A percentile compares a stretch with the other conserved stretches of the same genome.
Conservation (phyloP, 2,797 vertebrate genomes). For the Acanthornis magna region DNA sequence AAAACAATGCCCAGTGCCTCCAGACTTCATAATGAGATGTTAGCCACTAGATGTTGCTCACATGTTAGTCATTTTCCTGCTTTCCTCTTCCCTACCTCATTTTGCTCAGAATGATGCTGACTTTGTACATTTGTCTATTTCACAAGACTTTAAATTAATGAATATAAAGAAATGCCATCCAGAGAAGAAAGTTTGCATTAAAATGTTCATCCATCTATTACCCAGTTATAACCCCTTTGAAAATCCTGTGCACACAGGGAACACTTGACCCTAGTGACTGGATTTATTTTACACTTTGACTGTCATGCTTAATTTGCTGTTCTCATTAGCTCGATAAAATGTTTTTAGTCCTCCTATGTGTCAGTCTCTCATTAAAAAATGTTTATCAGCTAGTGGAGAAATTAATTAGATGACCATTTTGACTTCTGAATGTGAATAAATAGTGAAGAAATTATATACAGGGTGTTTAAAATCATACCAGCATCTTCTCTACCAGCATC, state of each 20-base stretch:
- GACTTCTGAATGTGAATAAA: neutral
- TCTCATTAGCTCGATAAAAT: neutral
- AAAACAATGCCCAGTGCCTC: neutral
- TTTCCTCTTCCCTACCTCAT: neutral
- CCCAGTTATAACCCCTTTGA: neutral
- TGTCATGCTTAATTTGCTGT: neutral
- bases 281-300: neutral
- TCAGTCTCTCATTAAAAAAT: neutral
- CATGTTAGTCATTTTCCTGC: neutral
- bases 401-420: neutral
- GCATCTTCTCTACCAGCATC: fast-evolving
- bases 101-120: neutral
- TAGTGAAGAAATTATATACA: neutral
- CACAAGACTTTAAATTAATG: neutral
- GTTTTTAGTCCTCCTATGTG: neutral
- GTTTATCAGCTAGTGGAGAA: neutral
- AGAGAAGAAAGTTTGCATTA: neutral
- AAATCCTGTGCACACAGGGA: neutral
- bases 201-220: neutral
- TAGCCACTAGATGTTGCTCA: slow-evolving; percentile 66
- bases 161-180: neutral
- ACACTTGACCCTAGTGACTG: neutral
- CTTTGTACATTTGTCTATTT: neutral
- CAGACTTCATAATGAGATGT: neutral
- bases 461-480: neutral